Conservation (phyloP, 2,888 invertebrate species). For the Holacanthella duospinosa region DNA sequence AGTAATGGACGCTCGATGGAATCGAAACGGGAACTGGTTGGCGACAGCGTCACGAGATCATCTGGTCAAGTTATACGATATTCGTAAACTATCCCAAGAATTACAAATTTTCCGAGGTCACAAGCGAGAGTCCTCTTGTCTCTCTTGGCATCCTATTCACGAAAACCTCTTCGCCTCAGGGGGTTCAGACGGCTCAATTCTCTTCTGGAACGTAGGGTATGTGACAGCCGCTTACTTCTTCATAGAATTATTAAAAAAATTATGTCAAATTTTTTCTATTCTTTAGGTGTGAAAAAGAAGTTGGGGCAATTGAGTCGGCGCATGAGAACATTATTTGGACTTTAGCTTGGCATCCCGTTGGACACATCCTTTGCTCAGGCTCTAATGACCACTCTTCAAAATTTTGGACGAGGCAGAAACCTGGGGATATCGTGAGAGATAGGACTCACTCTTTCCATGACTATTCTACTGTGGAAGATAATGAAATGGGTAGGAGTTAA, state of each 20-base stretch:
- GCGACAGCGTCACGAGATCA: constrained; percentile 97
- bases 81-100: constrained; percentile 88
- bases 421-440: constrained; percentile 96
- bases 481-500: constrained; percentile 51
- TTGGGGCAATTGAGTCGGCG: constrained; percentile 94
- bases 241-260: not conserved
- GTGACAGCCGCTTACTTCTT: too few relatives aligned
- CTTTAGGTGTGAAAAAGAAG: constrained; percentile 86
- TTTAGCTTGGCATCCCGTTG: constrained; percentile 97
- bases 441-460: constrained; percentile 45
- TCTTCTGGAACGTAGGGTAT: constrained; percentile 97
- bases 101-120: constrained; percentile 96
- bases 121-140: constrained; percentile 95
- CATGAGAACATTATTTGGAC: constrained; percentile 99
- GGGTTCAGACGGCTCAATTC: constrained; percentile 94
- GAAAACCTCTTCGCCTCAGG: constrained; percentile 96
- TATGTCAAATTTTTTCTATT: not conserved
- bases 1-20: constrained; percentile 99
- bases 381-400: constrained; percentile 99
- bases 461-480: constrained; percentile 54
- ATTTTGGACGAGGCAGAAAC: constrained; percentile 98
- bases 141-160: constrained; percentile 96
- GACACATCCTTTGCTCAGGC: constrained; percentile 95
- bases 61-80: constrained; percentile 91
- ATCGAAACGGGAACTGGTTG: constrained; percentile 98